Percentiles rank a stretch among this genome's conserved stretches.
Conservation (phyloP, 1,140 invertebrate species). For the Lepidurus packardi region DNA sequence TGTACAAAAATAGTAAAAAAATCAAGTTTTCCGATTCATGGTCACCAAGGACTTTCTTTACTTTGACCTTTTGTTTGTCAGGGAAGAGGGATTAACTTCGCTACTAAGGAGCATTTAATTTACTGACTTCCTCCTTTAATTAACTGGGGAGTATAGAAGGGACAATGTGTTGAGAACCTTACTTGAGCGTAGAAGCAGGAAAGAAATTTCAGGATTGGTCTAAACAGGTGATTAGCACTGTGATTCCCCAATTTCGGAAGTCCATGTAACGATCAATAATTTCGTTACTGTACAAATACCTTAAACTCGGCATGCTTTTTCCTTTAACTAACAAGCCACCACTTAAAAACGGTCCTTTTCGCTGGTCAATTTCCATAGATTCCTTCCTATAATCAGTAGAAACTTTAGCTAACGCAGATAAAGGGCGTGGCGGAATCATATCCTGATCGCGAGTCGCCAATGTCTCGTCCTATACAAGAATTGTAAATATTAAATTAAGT, state of each 20-base stretch:
- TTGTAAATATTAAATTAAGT: not conserved
- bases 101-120: too few relatives aligned
- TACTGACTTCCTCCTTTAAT: too few relatives aligned
- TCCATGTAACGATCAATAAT: not conserved
- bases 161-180: too few relatives aligned
- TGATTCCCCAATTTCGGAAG: too few relatives aligned
- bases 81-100: too few relatives aligned
- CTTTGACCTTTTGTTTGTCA: too few relatives aligned
- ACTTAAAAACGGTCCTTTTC: not conserved
- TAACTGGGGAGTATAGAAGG: too few relatives aligned
- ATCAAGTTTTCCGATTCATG: too few relatives aligned
- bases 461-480: not conserved
- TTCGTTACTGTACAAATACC: constrained; percentile 53
- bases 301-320: constrained; percentile 90
- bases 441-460: not conserved
- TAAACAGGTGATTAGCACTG: constrained; percentile 12
- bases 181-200: too few relatives aligned
- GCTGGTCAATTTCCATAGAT: constrained; percentile 48
- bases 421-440: constrained; percentile 53
- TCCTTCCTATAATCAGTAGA: constrained; percentile 46
- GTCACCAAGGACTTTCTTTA: too few relatives aligned
- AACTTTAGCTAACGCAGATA: constrained; percentile 57
- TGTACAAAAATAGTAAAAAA: too few relatives aligned
- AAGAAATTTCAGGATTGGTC: constrained; percentile 22
- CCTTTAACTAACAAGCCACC: constrained; percentile 68